A percentile compares a stretch with the other conserved stretches of the same genome.
Evolutionary conservation across 2,888 invertebrate species (phyloP).

Genomic region (Lithodes maja): DNA sequence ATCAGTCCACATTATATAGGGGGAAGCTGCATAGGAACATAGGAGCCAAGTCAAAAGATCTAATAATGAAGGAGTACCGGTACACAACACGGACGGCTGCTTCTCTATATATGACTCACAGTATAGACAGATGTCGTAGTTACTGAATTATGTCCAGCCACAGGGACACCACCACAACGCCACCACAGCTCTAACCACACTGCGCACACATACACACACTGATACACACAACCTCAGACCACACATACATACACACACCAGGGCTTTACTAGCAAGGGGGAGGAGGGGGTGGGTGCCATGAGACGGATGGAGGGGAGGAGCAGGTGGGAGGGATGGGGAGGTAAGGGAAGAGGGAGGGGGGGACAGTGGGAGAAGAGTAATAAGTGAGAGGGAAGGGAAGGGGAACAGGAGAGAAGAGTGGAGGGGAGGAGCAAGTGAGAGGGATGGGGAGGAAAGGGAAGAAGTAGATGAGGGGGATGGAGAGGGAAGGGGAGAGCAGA

Average conservation of each 20-base stretch:
- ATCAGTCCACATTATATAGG: too few species aligned
- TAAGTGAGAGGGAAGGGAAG: neutral
- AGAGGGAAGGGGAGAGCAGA: neutral
- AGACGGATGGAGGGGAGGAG: neutral
- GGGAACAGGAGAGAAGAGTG: neutral
- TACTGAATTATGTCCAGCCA: neutral
- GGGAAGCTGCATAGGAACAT: too few species aligned
- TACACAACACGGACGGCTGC: too few species aligned
- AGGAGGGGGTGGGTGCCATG: neutral
- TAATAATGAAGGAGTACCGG: too few species aligned
- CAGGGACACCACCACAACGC: neutral
- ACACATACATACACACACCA: neutral
- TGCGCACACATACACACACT: neutral
- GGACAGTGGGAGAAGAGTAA: neutral
- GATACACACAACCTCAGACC: neutral
- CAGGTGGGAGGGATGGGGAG: neutral
- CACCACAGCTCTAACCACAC: neutral
- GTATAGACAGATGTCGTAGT: constrained; percentile 12
- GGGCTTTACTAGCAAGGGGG: neutral
- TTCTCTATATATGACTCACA: neutral
- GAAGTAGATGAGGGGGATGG: neutral
- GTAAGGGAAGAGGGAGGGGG: neutral
- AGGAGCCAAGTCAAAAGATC: too few species aligned
- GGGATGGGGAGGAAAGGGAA: neutral
- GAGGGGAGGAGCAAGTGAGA: neutral